Conservation (phyloP, 2,797 vertebrate species). For the Linurgus olivaceus region DNA sequence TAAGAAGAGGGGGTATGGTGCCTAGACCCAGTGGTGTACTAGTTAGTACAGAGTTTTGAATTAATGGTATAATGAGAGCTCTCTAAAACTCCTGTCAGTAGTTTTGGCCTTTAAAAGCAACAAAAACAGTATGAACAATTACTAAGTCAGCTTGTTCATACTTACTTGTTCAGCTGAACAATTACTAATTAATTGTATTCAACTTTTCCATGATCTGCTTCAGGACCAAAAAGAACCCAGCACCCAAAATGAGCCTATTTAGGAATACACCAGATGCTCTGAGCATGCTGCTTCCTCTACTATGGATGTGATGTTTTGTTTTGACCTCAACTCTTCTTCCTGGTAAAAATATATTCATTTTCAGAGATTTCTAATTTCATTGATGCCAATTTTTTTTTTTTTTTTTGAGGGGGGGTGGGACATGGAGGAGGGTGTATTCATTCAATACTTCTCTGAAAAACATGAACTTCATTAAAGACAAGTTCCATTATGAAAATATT, state of each 20-base stretch:
- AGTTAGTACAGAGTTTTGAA: neutral
- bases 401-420: accelerated
- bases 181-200: neutral
- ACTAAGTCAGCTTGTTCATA: too few relatives aligned
- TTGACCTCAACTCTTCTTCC: neutral
- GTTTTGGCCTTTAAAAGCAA: neutral
- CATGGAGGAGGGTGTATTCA: neutral
- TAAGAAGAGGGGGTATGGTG: neutral
- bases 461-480: neutral
- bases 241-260: neutral
- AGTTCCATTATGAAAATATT: neutral
- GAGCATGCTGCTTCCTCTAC: neutral
- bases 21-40: neutral
- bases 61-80: neutral
- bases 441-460: neutral
- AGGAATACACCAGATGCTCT: neutral
- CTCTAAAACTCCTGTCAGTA: neutral
- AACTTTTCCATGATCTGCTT: neutral
- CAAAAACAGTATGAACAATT: neutral
- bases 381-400: neutral
- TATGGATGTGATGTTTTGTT: neutral
- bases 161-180: too few relatives aligned
- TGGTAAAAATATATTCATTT: neutral
- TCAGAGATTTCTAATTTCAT: neutral
- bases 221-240: neutral